Evolutionary conservation across 92 coral and sea anemone species (phyloP).

Genomic region (Virgularia gustaviana): DNA sequence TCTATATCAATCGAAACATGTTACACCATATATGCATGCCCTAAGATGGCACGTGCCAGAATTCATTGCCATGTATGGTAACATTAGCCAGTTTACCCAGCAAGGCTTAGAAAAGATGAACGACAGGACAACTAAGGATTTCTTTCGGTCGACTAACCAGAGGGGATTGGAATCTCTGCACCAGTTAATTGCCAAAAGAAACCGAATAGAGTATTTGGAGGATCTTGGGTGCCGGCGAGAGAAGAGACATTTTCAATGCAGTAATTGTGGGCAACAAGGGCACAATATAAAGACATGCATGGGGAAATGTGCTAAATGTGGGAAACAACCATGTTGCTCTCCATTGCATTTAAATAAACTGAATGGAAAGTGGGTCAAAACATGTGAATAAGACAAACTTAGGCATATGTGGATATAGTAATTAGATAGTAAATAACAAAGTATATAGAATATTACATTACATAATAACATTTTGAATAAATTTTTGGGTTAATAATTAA

Average conservation of each 20-base stretch:
- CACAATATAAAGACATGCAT: constrained; percentile 42
- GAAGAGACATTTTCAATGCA: too few relatives aligned
- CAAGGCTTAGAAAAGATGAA: too few relatives aligned
- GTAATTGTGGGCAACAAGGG: constrained; percentile 32
- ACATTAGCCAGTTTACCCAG: too few relatives aligned
- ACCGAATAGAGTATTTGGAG: constrained; percentile 25
- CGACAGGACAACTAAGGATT: constrained; percentile 17
- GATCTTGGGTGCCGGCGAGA: constrained; percentile 17
- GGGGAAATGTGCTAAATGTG: constrained; percentile 17
- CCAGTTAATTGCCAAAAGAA: constrained; percentile 17
- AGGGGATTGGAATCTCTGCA: constrained; percentile 32
- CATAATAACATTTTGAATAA: too few relatives aligned
- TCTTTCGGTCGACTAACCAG: too few relatives aligned
- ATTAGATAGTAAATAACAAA: too few relatives aligned
- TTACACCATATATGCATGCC: constrained; percentile 32
- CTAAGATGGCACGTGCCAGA: too few relatives aligned
- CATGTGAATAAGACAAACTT: too few relatives aligned
- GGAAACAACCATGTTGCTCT: background rate
- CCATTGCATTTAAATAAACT: background rate
- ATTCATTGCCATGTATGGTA: constrained; percentile 22
- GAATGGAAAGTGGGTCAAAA: constrained; percentile 1
- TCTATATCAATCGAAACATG: constrained; percentile 34
- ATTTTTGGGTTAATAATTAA: too few relatives aligned
- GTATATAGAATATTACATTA: too few relatives aligned
- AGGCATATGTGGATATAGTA: too few relatives aligned